These are phyloP conservation scores for Apamea monoglypha DNA, from an alignment of 2,888 invertebrate species.

Conservation along the genomic window DNA sequence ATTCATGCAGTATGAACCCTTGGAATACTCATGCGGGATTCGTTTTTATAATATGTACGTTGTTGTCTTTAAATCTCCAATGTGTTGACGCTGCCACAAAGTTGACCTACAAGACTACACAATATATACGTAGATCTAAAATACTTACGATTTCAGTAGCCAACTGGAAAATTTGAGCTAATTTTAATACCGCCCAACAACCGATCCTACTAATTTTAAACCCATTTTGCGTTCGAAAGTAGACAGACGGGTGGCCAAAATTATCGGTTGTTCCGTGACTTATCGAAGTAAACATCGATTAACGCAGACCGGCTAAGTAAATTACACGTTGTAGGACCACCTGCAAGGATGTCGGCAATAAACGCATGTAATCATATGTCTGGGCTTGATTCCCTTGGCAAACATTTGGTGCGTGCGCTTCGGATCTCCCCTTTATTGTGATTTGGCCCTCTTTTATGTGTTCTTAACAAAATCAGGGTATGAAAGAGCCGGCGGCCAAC, in stretches of 20 bases:
- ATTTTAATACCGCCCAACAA: conserved; percentile 1
- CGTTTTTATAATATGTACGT: background rate
- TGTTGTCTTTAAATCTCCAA: background rate
- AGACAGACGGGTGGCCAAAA: conserved; percentile 64
- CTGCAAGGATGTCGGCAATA: conserved; percentile 67
- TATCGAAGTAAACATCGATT: conserved; percentile 81
- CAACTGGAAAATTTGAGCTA: background rate
- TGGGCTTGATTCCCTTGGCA: conserved; percentile 50
- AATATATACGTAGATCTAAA: background rate
- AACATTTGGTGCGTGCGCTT: conserved; percentile 53
- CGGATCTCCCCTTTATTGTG: conserved; percentile 37
- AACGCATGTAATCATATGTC: conserved; percentile 60
- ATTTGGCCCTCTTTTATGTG: conserved; percentile 39
- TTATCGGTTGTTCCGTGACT: conserved; percentile 76
- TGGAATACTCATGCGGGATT: background rate
- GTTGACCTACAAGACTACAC: background rate
- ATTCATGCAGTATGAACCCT: background rate
- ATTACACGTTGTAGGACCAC: conserved; percentile 76
- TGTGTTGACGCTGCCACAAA: background rate
- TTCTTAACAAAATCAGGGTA: conserved; percentile 23
- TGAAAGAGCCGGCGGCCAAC: background rate
- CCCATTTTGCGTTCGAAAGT: conserved; percentile 50
- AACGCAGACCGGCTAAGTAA: conserved; percentile 70
- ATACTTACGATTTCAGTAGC: background rate
- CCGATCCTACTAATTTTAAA: conserved; percentile 35